Percentiles rank a stretch among this genome's conserved stretches.
Evolutionary conservation across 2,113 vertebrate genomes (phyloP).

Genomic region (Mobula hypostoma): DNA sequence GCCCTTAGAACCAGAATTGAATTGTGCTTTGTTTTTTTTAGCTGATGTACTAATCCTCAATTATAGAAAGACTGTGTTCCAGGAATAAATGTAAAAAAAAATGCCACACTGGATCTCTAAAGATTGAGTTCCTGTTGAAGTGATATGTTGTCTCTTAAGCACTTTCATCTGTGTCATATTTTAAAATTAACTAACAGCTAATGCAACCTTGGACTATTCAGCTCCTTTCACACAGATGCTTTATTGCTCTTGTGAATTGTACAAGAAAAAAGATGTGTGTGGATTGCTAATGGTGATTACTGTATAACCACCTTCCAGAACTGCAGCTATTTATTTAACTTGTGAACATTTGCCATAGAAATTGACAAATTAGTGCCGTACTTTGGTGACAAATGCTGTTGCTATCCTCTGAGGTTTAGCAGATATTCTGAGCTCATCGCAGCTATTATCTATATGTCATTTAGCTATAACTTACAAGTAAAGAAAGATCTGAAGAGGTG

Average conservation of each 20-base stretch:
- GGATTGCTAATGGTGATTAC: conserved; percentile 5
- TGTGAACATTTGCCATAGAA: not conserved
- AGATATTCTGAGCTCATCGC: conserved; percentile 25
- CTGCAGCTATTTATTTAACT: conserved; percentile 23
- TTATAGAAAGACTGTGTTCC: no score
- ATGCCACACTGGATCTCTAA: not conserved
- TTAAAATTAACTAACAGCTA: conserved; percentile 1
- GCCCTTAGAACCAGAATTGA: not conserved
- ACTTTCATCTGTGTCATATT: not conserved
- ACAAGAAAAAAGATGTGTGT: not conserved
- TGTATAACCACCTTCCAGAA: not conserved
- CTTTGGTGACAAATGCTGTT: not conserved
- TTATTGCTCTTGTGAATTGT: conserved; percentile 3
- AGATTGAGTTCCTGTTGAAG: not conserved
- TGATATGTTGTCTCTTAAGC: not conserved
- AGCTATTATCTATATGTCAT: conserved; percentile 20
- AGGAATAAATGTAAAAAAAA: not conserved
- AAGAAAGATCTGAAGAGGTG: conserved; percentile 24
- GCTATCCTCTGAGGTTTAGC: not conserved
- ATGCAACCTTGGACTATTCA: not conserved
- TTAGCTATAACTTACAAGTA: not conserved
- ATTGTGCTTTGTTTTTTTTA: not conserved
- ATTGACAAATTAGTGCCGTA: conserved; percentile 21
- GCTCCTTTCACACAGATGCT: not conserved
- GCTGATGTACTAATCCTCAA: not conserved